Evolutionary conservation across 2,113 vertebrate genomes (phyloP), one percentile per base, ranked within the genome.

Genomic region (Todiramphus saurophagus): DNA sequence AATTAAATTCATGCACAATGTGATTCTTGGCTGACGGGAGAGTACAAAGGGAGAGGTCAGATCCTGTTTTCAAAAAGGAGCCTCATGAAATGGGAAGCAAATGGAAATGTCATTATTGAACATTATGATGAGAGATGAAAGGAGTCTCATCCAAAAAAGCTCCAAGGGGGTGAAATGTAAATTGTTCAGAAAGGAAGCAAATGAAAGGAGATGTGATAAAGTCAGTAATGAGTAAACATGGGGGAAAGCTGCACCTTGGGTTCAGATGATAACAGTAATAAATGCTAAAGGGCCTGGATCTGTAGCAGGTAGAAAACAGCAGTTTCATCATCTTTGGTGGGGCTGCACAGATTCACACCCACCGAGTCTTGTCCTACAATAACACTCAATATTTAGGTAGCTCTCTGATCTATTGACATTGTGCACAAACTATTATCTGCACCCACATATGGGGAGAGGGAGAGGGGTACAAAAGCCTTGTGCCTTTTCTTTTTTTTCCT

Each of bases 61-160:
- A 91, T 96, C 62, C 77, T 83, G 80, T 95, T 94, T 97, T 91
- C 94, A 86, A 85, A 97, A 80, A 76, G 91, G 46, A 95, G 55
- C 77, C 58, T 95, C 39, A 82, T 91, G 95, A 96, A 96, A 97
- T 91, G 78, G 39, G 56, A 96, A 97, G 96, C 78, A 97, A 97
- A 97, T 96, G 94, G 96, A 96, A 96, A 95, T 96, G 96, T 94
- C 92, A 96, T 97, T 97, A 97, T 73, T 96, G 95, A 96, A 78
- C 95, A 97, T 96, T 97, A 97, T 41, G 91, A 92, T 62, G 89
- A 92, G 89, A 97, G 96, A 97, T 97, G 95, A 97, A 97, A 97
- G 95, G 88, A 94, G 66, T 9, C 86, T 88, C 15, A 2, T 70
- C 87, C 72, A 80, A 83, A 93, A 89, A 94, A 74, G 50, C 91